Base-by-base conservation (phyloP, 2,113 vertebrate genomes). In the Phyllostomus hastatus region DNA sequence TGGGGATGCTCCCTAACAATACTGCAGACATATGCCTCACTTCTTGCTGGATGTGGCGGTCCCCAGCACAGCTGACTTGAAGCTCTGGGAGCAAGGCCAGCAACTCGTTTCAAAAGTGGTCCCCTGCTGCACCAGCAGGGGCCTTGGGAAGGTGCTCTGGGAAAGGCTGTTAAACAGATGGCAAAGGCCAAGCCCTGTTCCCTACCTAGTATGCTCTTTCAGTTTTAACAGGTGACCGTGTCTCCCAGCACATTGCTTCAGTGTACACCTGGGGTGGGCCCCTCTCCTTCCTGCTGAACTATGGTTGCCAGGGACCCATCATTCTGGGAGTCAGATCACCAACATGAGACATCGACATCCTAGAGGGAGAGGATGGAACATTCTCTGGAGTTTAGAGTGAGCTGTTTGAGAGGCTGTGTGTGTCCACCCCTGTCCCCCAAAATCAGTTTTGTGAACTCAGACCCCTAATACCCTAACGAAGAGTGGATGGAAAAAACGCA, bases 1-100 rank as follows among this genome's bases (percentile, higher is more conserved):
- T 0, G n/a, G 31, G 0, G 50, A 4, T 0, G 14, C 8, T 10
- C 0, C 7, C 33, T 12, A 33, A 22, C 9, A 1, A 1, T 1
- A 1, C 12, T n/a, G 19, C 33, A 70, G 31, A 14, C 24, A 16
- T 1, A 2, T 28, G 35, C 35, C 43, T 52, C 41, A 35, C 48
- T 33, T 50, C 66, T 43, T 20, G 69, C 35, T 82, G 48, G 43
- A 28, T 6, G 38, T 11, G 22, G 26, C n/a, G 4, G 12, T n/a
- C 31, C 28, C 33, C 28, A 12, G 14, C 16, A 33, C 4, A 43
- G 8, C 4, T 1, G 4, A 33, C 26, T 16, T 2, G 46, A 85
- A 24, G 17, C 16, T 70, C 57, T 12, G 7, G 7, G 33, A 43
- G 50, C 70, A 48, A 57, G 17, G 46, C 8, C 46, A 31, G 28